Conservation (phyloP, 2,888 invertebrate genomes). For the Nematopogon swammerdamellus region DNA sequence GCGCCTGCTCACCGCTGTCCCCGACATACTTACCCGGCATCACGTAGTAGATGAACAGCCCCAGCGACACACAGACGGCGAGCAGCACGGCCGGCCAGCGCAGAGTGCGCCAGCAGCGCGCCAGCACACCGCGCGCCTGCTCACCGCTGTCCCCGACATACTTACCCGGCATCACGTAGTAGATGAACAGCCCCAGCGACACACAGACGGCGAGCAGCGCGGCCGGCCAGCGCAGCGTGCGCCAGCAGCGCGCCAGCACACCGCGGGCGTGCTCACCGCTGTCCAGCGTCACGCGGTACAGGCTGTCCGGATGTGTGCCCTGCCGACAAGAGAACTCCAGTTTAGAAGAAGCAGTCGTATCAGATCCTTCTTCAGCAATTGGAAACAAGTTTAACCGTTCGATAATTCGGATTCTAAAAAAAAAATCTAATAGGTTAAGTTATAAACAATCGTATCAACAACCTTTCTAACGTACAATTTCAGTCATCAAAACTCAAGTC, state of each 20-base stretch:
- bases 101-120: constrained; percentile 31
- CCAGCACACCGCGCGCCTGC: constrained; percentile 21
- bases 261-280: constrained; percentile 17
- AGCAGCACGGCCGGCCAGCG: constrained; percentile 48
- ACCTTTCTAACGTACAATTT: too few species aligned
- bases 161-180: constrained; percentile 51
- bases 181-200: constrained; percentile 44
- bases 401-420: too few species aligned
- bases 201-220: constrained; percentile 42
- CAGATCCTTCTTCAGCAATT: too few species aligned
- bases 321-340: too few species aligned
- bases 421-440: too few species aligned
- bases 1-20: too few species aligned
- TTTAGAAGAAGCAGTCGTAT: too few species aligned
- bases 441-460: too few species aligned
- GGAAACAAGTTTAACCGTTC: too few species aligned
- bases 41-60: constrained; percentile 47
- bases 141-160: constrained; percentile 1
- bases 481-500: too few species aligned
- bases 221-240: constrained; percentile 45
- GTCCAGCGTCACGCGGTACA: constrained; percentile 35
- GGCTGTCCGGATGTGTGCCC: constrained; percentile 52
- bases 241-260: constrained; percentile 27
- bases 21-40: constrained; percentile 38
- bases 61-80: constrained; percentile 41